A percentile compares a stretch with the other conserved stretches of the same genome.
Conservation (phyloP, 2,113 vertebrate species). For the Clarias magur region DNA sequence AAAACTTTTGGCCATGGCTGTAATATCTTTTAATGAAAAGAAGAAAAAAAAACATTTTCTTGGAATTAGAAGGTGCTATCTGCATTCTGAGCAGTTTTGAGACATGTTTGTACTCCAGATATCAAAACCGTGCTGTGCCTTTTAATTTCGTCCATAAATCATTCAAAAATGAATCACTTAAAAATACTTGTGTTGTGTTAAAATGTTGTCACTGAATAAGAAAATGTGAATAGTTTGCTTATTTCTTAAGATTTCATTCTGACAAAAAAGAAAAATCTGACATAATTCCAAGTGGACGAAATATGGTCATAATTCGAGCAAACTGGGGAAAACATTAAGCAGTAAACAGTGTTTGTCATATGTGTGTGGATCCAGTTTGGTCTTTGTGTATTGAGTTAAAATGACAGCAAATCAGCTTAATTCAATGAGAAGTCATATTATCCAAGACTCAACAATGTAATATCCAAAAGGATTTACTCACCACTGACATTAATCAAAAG, state of each 20-base stretch:
- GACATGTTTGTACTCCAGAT: no score
- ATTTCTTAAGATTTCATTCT: no score
- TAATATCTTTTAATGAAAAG: background rate
- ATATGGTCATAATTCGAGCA: background rate
- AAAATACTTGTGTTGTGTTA: no score
- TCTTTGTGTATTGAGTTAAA: conserved; percentile 7
- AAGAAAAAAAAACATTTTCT: background rate
- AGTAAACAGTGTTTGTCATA: conserved; percentile 1
- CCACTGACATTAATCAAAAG: background rate
- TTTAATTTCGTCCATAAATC: no score
- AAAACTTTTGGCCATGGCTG: no score
- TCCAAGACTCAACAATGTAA: conserved; percentile 9
- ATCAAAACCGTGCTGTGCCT: no score
- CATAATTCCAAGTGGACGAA: background rate
- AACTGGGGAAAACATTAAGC: background rate
- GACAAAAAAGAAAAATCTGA: no score
- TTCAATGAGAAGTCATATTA: conserved; percentile 13
- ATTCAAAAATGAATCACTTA: no score
- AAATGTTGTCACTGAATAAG: no score
- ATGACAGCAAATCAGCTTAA: conserved; percentile 9
- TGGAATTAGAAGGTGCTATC: no score
- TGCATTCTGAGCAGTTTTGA: no score
- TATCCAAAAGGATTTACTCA: background rate
- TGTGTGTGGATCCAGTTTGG: background rate
- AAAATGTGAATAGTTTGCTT: no score